phyloP scores from a whole-genome alignment of 2,797 vertebrate species.

The Synanceia verrucosa region DNA sequence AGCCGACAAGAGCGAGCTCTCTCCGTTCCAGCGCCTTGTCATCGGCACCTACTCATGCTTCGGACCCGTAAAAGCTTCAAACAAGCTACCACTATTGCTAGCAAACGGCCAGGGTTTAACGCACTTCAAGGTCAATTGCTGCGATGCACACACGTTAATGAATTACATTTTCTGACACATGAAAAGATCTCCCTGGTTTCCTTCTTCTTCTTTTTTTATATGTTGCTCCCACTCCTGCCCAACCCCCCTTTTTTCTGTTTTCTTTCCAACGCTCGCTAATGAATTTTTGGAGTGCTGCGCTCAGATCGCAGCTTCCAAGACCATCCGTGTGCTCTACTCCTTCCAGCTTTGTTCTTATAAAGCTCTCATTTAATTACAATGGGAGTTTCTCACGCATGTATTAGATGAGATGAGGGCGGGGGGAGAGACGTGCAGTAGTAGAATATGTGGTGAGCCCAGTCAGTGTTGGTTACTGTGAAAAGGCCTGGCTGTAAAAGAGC shows the following conservation, averaged over 20 bases:
- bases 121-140: conserved; percentile 63
- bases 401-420: conserved; percentile 20
- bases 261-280: conserved; percentile 68
- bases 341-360: conserved; percentile 73
- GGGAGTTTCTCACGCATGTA: conserved; percentile 70
- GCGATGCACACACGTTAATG: conserved; percentile 56
- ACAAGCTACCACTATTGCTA: conserved; percentile 49
- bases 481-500: conserved; percentile 34
- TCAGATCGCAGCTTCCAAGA: conserved; percentile 62
- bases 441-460: conserved; percentile 48
- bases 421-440: conserved; percentile 42
- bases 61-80: conserved; percentile 56
- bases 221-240: conserved; percentile 26
- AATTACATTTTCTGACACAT: conserved; percentile 56
- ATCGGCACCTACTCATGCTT: conserved; percentile 64
- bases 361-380: conserved; percentile 71
- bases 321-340: conserved; percentile 44
- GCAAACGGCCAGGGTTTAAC: conserved; percentile 62
- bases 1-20: conserved; percentile 40
- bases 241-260: conserved; percentile 49
- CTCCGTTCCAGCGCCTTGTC: conserved; percentile 65
- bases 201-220: conserved; percentile 10
- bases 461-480: conserved; percentile 44
- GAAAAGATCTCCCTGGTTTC: conserved; percentile 44
- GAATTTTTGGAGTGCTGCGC: conserved; percentile 75